A percentile compares a stretch with the other conserved stretches of the same genome.
These are phyloP conservation scores for Drosophila virilis DNA, from an alignment of 1,140 invertebrate genomes.

Conservation along the genomic window DNA sequence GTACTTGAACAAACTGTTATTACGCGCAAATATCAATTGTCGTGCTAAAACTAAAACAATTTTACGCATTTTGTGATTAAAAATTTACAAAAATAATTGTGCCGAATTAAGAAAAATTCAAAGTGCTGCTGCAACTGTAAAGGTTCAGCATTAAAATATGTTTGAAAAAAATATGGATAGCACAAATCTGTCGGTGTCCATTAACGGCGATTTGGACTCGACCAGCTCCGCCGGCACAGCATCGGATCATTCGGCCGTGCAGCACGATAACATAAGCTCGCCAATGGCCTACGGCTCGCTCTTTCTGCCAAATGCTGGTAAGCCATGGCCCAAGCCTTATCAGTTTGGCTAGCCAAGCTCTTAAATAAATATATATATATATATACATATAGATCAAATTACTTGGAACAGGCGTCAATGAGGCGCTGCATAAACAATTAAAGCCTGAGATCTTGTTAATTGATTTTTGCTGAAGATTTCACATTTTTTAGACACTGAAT, in stretches of 20 bases:
- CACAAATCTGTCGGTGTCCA: slow-evolving; percentile 69
- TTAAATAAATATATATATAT: slow-evolving; percentile 14
- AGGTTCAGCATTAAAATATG: slow-evolving; percentile 43
- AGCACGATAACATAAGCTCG: slow-evolving; percentile 80
- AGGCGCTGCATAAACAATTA: slow-evolving; percentile 79
- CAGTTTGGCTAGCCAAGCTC: slow-evolving; percentile 24
- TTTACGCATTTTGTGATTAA: too few species aligned
- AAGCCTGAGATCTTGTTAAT: slow-evolving; percentile 56
- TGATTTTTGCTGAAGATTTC: slow-evolving; percentile 70
- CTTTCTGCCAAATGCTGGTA: slow-evolving; percentile 78
- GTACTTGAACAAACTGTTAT: background rate
- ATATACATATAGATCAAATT: slow-evolving; percentile 50
- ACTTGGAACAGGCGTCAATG: slow-evolving; percentile 69
- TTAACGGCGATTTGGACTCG: slow-evolving; percentile 77
- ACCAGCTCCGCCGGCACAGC: slow-evolving; percentile 82
- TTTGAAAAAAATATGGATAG: slow-evolving; percentile 80
- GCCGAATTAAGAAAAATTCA: too few species aligned
- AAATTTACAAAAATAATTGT: too few species aligned
- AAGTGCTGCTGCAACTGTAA: background rate
- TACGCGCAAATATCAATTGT: too few species aligned
- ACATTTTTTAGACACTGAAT: slow-evolving; percentile 66
- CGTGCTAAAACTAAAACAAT: too few species aligned
- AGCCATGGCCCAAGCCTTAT: slow-evolving; percentile 55
- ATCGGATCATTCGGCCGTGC: slow-evolving; percentile 75
- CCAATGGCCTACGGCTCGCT: slow-evolving; percentile 77